Base-by-base conservation (phyloP, 2,888 invertebrate species). In the Baronia brevicornis region DNA sequence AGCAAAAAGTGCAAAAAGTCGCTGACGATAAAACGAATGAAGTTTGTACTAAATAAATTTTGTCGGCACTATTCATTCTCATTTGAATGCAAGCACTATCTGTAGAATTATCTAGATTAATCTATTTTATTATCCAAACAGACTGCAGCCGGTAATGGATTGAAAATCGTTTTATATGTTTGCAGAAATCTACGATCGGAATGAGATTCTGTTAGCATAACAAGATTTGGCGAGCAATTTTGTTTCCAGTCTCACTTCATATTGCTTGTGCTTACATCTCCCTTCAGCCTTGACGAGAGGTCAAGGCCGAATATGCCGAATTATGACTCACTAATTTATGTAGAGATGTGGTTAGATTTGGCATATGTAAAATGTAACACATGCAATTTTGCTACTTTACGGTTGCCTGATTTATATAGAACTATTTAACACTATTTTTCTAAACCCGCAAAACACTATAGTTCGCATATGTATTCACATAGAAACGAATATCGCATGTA, bases 1-100 rank as follows among this genome's bases (percentile, higher is more conserved):
- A 33, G 42, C 39, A 54, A 58, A 52, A 49, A 53, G 46, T 41
- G 49, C 42, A 59, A 62, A 63, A 63, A 63, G 51, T 39, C 28
- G 33, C 44, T 46, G 51, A 49, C 45, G 47, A 43, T 48, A 41
- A 47, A 20, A 5, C 7, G 13, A 10, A 29, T 13, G 7, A 9
- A 11, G 5, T 8, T 19, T 8, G 28, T 17, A 18, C 26, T 18
- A 22, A 13, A n/a, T 13, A 5, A 5, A 3, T 6, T 14, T n/a
- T n/a, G n/a, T n/a, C n/a, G n/a, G n/a, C n/a, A n/a, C n/a, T n/a
- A n/a, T n/a, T n/a, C n/a, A n/a, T n/a, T n/a, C n/a, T n/a, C n/a
- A n/a, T 27, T 9, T 17, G 22, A 22, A 18, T 28, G 12, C 18
- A 22, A 22, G 22, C 13, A 15, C 8, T 20, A 20, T 13, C 14